Evolutionary conservation across 2,113 vertebrate species (phyloP).

Genomic region (Struthio camelus): DNA sequence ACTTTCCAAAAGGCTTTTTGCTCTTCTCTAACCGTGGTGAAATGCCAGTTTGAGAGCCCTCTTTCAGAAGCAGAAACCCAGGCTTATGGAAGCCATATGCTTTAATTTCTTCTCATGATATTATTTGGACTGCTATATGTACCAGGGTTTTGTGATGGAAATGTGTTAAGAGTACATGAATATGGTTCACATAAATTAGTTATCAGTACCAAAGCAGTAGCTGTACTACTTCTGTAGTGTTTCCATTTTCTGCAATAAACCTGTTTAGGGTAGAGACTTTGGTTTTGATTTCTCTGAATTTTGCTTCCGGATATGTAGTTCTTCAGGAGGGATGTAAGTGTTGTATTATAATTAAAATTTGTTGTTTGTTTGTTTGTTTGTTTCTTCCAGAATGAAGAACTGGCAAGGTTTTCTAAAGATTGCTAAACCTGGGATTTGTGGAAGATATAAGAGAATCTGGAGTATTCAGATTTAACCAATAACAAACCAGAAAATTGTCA

Average conservation of each 20-base stretch:
- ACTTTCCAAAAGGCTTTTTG: background rate
- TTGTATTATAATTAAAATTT: background rate
- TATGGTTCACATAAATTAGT: background rate
- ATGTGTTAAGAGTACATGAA: accelerated
- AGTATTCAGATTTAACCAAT: background rate
- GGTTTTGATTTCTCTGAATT: background rate
- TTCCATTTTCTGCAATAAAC: background rate
- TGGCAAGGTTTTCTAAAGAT: background rate
- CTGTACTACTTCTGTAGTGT: background rate
- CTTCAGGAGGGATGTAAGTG: background rate
- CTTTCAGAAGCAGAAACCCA: background rate
- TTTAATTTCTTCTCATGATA: background rate
- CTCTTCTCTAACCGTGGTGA: background rate
- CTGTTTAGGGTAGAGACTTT: background rate
- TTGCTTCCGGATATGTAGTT: background rate
- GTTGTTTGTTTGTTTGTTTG: background rate
- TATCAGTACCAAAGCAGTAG: background rate
- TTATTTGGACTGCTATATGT: background rate
- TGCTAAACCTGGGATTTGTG: background rate
- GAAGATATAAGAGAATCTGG: background rate
- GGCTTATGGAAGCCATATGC: background rate
- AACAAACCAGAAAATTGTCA: background rate
- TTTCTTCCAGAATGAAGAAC: background rate
- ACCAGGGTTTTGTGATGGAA: background rate
- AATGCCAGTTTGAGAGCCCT: background rate